phyloP scores from a whole-genome alignment of 2,888 invertebrate species.

The Tiphia femorata region DNA sequence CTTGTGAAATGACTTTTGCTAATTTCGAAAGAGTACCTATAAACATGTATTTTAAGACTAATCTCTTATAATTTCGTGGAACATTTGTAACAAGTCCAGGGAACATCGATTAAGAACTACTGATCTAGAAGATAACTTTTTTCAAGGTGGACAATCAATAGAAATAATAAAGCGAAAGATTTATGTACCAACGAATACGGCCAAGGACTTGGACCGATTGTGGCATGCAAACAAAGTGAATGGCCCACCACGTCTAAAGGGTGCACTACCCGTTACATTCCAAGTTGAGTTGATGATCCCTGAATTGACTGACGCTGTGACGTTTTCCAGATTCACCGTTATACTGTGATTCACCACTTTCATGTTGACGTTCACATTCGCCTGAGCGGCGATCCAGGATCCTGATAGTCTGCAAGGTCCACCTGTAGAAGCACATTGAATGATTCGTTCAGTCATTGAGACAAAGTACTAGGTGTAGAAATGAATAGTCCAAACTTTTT shows the following conservation, averaged over 20 bases:
- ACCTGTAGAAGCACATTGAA: conserved; percentile 34
- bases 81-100: too few relatives aligned
- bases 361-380: conserved; percentile 53
- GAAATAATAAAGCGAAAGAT: background rate
- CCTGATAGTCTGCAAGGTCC: conserved; percentile 48
- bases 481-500: too few relatives aligned
- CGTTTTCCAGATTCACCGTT: conserved; percentile 41
- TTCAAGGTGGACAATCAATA: background rate
- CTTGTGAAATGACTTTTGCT: too few relatives aligned
- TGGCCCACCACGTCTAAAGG: conserved; percentile 51
- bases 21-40: too few relatives aligned
- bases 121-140: too few relatives aligned
- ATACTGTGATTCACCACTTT: conserved; percentile 48
- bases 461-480: too few relatives aligned
- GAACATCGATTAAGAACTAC: too few relatives aligned
- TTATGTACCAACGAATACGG: conserved; percentile 51
- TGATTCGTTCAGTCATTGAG: too few relatives aligned
- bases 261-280: conserved; percentile 52
- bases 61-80: too few relatives aligned
- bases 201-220: conserved; percentile 49
- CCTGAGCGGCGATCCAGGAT: conserved; percentile 52
- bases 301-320: conserved; percentile 28
- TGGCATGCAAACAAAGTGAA: conserved; percentile 51
- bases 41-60: too few relatives aligned
- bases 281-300: conserved; percentile 49